Conservation (phyloP, 2,113 vertebrate species). For the Apodemus sylvaticus region DNA sequence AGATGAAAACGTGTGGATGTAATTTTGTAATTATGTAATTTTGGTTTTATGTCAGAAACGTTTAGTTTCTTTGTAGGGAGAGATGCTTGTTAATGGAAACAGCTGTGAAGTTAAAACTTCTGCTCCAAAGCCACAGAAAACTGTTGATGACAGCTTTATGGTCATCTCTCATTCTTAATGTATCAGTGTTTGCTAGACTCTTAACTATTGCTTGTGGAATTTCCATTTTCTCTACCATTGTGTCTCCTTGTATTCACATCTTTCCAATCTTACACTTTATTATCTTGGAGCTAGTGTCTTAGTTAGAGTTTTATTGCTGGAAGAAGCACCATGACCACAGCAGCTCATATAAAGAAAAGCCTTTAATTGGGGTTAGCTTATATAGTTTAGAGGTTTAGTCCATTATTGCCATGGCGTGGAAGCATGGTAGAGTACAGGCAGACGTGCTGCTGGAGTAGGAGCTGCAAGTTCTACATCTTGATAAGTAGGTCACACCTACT, state of each 20-base stretch:
- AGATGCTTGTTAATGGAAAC: not conserved
- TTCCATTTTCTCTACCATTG: not conserved
- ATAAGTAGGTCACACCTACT: not conserved
- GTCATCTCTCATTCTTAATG: not conserved
- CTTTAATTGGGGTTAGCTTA: not conserved
- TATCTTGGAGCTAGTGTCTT: not conserved
- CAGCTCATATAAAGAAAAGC: not conserved
- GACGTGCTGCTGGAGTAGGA: not conserved
- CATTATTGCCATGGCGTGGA: not conserved
- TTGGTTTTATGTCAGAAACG: not conserved
- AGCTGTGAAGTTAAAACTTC: not conserved
- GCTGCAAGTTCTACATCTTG: not conserved
- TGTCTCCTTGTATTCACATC: not conserved
- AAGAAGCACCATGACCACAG: not conserved
- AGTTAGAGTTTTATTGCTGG: not conserved
- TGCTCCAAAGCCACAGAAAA: not conserved
- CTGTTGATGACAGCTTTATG: not conserved
- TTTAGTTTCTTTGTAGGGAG: not conserved
- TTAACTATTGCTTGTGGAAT: not conserved
- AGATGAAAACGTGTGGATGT: not conserved
- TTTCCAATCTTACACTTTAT: not conserved
- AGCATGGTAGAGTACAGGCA: not conserved
- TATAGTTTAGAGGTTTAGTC: not conserved
- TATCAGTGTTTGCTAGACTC: not conserved
- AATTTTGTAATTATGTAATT: not conserved